These are phyloP conservation scores for Celastrina argiolus DNA, from an alignment of 2,888 invertebrate species.

Conservation along the genomic window DNA sequence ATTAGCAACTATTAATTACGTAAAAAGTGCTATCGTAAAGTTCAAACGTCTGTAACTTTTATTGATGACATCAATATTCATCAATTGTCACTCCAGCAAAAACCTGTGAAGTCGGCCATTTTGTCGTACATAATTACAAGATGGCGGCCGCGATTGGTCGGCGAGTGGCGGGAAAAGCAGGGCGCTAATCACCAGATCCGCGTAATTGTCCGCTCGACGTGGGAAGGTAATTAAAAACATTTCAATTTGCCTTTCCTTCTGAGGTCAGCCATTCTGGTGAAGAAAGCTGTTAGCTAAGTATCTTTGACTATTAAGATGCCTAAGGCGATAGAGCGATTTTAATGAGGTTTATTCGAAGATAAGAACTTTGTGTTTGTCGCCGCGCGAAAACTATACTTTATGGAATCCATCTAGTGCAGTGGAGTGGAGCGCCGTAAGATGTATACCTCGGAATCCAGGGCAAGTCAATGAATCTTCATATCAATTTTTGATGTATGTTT, in stretches of 20 bases:
- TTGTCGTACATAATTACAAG: constrained; percentile 60
- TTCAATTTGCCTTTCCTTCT: constrained; percentile 45
- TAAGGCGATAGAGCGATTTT: background rate
- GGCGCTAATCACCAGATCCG: constrained; percentile 52
- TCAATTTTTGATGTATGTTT: too few species aligned
- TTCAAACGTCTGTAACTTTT: background rate
- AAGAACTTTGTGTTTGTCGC: background rate
- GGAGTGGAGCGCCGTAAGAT: too few species aligned
- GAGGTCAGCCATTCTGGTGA: constrained; percentile 3
- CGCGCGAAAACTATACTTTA: too few species aligned
- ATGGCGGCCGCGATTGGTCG: constrained; percentile 62
- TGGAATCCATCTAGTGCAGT: too few species aligned
- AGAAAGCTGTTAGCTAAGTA: background rate
- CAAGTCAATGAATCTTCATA: too few species aligned
- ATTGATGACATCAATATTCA: background rate
- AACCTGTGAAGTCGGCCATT: constrained; percentile 48
- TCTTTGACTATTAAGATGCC: background rate
- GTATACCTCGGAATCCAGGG: too few species aligned
- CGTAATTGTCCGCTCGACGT: constrained; percentile 51
- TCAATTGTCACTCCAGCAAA: constrained; percentile 38
- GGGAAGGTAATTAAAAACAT: constrained; percentile 32
- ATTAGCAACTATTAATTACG: background rate
- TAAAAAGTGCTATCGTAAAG: background rate
- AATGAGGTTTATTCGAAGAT: background rate
- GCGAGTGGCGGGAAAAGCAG: constrained; percentile 51